phyloP scores from a whole-genome alignment of 2,113 vertebrate species.

The Chionodraco myersi region DNA sequence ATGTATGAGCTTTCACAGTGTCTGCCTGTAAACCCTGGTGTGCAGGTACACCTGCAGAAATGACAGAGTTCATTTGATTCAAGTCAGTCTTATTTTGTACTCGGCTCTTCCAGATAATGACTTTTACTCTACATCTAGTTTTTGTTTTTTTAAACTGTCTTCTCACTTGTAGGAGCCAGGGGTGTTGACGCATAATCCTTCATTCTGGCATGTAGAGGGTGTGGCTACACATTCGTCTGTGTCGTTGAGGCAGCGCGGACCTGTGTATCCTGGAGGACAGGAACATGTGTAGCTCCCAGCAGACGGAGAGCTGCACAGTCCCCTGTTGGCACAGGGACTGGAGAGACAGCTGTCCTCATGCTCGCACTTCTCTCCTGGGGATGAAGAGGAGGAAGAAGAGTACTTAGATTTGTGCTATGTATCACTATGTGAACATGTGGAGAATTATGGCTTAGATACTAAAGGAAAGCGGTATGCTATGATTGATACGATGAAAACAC shows the following conservation, averaged over 20 bases:
- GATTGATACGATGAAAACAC: not conserved
- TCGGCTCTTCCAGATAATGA: not conserved
- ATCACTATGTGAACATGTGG: not conserved
- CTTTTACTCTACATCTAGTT: not conserved
- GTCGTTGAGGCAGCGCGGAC: constrained; percentile 88
- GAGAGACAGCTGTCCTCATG: constrained; percentile 89
- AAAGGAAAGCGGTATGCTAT: not conserved
- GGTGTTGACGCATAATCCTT: constrained; percentile 86
- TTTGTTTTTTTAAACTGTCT: not conserved
- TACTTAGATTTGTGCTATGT: not conserved
- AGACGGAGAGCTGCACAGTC: constrained; percentile 83
- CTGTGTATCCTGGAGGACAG: constrained; percentile 87
- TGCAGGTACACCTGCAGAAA: constrained; percentile 84
- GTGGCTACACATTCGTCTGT: constrained; percentile 87
- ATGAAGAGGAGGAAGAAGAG: not conserved
- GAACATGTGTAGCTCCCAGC: constrained; percentile 87
- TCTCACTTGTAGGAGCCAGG: constrained; percentile 86
- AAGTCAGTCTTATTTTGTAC: not conserved
- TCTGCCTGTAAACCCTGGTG: constrained; percentile 87
- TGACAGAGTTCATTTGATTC: not conserved
- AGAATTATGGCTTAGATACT: not conserved
- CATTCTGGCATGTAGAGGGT: constrained; percentile 84
- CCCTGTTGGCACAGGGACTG: constrained; percentile 90
- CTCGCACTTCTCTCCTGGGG: constrained; percentile 87
- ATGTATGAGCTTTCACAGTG: constrained; percentile 88